Evolutionary conservation across 2,797 vertebrate species (phyloP).

Genomic region (Myotis pilosus): DNA sequence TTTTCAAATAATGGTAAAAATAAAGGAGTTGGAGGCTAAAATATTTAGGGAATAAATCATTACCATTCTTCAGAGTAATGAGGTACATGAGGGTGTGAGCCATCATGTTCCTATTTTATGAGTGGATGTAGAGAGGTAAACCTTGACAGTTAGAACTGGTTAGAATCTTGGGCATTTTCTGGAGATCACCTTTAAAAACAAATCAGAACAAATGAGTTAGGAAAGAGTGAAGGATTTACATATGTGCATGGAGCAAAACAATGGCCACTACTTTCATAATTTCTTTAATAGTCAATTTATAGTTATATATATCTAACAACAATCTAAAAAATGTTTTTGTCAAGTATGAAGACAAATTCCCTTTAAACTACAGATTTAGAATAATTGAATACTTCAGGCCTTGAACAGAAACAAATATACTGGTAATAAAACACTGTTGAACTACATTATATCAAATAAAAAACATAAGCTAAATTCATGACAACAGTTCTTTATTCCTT

Average conservation of each 20-base stretch:
- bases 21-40: neutral
- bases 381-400: neutral
- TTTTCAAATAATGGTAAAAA: slow-evolving; percentile 8
- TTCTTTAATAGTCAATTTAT: neutral
- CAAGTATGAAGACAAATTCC: slow-evolving; percentile 21
- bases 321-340: slow-evolving; percentile 9
- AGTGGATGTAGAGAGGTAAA: neutral
- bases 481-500: neutral
- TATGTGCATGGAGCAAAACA: neutral
- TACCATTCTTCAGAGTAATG: neutral
- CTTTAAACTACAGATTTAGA: neutral
- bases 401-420: slow-evolving; percentile 34
- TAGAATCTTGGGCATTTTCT: slow-evolving; percentile 1
- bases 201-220: neutral
- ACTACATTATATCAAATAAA: neutral
- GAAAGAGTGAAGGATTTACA: neutral
- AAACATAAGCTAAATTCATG: neutral
- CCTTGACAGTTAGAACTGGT: neutral
- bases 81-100: neutral
- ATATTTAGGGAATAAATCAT: neutral
- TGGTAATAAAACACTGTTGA: neutral
- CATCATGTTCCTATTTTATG: neutral
- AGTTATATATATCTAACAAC: neutral
- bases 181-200: slow-evolving; percentile 20
- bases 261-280: neutral